Base-by-base conservation (phyloP, 2,888 invertebrate species). In the Macroteleia sp. region DNA sequence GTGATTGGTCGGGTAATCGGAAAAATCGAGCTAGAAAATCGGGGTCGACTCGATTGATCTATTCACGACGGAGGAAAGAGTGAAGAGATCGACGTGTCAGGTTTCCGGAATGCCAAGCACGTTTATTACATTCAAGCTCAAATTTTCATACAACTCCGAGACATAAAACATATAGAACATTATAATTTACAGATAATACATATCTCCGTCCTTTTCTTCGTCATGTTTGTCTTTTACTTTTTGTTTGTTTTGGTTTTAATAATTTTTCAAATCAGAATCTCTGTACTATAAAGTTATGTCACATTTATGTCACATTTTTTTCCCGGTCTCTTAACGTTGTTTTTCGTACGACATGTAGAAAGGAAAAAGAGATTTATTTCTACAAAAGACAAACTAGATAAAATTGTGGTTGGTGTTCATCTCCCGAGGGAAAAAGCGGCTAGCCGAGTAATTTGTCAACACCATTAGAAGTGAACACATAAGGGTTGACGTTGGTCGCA, bases 361-460 rank as follows among this genome's bases (percentile, higher is more conserved):
- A n/a, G n/a, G n/a, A n/a, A n/a, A n/a, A n/a, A 62, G 16, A 54
- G 54, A 73, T 73, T 50, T 73, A 46, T 73, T 50, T 57, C 20
- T 39, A 22, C 41, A 41, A 39, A 30, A 56, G 61, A 62, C 41
- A 59, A 61, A 69, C 56, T 57, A 70, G 59, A 77, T 77, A 75
- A 81, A 74, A 75, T 81, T 81, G 82, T 69, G 82, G 81, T 77
- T 54, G 73, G 59, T 57, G 25, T 28, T 61, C 30, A 54, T 61
- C 79, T 84, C 88, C 87, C 87, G 42, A 56, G 88, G 86, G 91
- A 83, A 85, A 64, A 83, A 83, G 87, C 83, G 89, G 89, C 88
- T 87, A 89, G 89, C 89, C 89, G 82, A 91, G 89, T 89, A 91
- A 91, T 91, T 91, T 91, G 91, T 91, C 91, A 91, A 90, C 91